phyloP scores from a whole-genome alignment of 2,797 vertebrate species.

The Paguma larvata region DNA sequence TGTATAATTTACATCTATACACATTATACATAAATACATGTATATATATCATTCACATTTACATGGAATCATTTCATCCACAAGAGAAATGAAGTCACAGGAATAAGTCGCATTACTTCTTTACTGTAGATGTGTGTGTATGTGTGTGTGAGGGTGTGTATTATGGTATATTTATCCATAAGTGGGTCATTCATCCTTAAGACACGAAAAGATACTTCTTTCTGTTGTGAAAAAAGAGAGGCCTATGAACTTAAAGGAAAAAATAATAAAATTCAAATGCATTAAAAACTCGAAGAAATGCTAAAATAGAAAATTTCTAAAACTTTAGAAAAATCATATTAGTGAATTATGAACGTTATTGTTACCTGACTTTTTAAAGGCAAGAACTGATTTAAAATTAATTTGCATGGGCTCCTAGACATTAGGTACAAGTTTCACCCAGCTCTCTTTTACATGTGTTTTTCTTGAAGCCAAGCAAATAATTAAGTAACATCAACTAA shows the following conservation, averaged over 20 bases:
- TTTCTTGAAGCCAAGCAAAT: constrained; percentile 7
- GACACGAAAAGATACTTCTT: not conserved
- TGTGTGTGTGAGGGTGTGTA: not conserved
- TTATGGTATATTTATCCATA: not conserved
- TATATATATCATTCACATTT: not conserved
- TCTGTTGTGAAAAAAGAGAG: not conserved
- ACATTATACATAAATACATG: no score
- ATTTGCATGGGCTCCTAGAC: not conserved
- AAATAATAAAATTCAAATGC: not conserved
- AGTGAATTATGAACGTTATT: not conserved
- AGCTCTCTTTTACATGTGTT: not conserved
- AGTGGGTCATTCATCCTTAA: not conserved
- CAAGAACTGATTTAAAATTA: not conserved
- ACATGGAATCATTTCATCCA: not conserved
- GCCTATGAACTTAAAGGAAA: not conserved
- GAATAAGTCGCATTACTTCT: not conserved
- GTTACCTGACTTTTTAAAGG: constrained; percentile 20
- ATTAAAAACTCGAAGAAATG: constrained; percentile 9
- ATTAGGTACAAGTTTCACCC: not conserved
- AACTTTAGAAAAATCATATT: not conserved
- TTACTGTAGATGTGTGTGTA: not conserved
- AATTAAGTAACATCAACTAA: constrained; percentile 2
- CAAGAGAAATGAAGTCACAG: not conserved
- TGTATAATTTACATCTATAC: not conserved
- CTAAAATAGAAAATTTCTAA: constrained; percentile 38